phyloP scores from a whole-genome alignment of 1,140 invertebrate species.

The Lepidurus arcticus region DNA sequence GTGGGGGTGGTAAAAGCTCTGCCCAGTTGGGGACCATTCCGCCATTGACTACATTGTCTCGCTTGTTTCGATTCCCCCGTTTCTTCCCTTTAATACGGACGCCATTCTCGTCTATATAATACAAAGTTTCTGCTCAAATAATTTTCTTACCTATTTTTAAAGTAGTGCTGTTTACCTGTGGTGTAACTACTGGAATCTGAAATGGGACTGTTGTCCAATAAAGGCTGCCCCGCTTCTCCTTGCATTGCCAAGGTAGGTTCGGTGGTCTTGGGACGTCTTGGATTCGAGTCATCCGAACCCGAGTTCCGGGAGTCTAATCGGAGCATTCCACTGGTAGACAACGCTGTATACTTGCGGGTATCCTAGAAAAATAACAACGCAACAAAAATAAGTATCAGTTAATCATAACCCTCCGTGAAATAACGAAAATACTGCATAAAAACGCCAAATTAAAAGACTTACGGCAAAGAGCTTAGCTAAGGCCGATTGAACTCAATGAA shows the following conservation, averaged over 20 bases:
- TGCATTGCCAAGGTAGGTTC: slow-evolving; percentile 23
- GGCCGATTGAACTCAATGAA: too few relatives aligned
- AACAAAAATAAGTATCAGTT: not conserved
- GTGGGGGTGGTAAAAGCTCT: slow-evolving; percentile 31
- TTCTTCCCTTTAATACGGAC: slow-evolving; percentile 20
- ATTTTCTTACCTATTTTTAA: not conserved
- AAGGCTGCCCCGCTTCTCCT: slow-evolving; percentile 19
- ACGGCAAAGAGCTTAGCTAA: not conserved
- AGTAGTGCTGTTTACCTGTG: slow-evolving; percentile 16
- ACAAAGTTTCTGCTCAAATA: not conserved
- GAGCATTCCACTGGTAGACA: slow-evolving; percentile 3
- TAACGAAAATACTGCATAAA: not conserved
- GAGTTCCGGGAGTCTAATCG: not conserved
- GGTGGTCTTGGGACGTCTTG: not conserved
- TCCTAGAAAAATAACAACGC: not conserved
- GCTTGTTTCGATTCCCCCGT: slow-evolving; percentile 19
- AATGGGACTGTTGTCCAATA: slow-evolving; percentile 20
- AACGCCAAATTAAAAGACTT: not conserved
- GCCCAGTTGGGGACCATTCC: slow-evolving; percentile 25
- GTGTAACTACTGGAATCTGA: slow-evolving; percentile 31
- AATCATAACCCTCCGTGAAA: not conserved
- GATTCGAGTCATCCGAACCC: not conserved
- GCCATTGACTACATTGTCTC: slow-evolving; percentile 23
- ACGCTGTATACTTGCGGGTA: not conserved
- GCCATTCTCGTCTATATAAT: not conserved